Evolutionary conservation across 2,888 invertebrate species (phyloP), one percentile per base, ranked within the genome.

Genomic region (Eurois occulta): DNA sequence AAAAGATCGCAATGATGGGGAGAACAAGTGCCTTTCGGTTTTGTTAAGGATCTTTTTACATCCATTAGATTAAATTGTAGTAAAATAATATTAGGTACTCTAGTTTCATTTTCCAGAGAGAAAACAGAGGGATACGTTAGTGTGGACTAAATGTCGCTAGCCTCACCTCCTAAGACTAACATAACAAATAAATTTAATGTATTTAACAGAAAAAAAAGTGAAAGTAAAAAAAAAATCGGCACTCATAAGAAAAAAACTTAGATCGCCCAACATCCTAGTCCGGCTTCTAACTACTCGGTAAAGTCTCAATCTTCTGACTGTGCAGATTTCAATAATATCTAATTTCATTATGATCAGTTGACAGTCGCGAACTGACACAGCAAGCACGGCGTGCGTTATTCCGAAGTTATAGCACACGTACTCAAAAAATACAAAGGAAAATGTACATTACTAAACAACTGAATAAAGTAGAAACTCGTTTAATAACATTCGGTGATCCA

Each of bases 401-500:
- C 41, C 18, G 8, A 41, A 65, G 11, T 75, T 68, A 41, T 32
- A n/a, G 11, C 35, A 16, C 38, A 55, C 52, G 28, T 58, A 11
- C 60, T 24, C 35, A 77, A 60, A 38, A 46, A 65, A 46, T 43
- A 64, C 52, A 68, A 69, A 71, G 13, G 46, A 84, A 84, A 72
- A 85, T 87, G 81, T 81, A 83, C 72, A 48, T 72, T 46, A 80
- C 75, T 18, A 72, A 76, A 43, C 77, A 35, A 38, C 24, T 83
- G 13, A 86, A 86, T 81, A 75, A 70, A 41, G 72, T 86, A 64
- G 72, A 72, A 71, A 85, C 84, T 52, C 82, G 81, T 72, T 73
- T 86, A 64, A 28, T 87, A 77, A 84, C 81, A 18, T 81, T 84
- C 64, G 88, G 81, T 68, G 78, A 85, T 76, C 78, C 81, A 58